phyloP scores from a whole-genome alignment of 1,140 invertebrate species.

The Nebria ingens region DNA sequence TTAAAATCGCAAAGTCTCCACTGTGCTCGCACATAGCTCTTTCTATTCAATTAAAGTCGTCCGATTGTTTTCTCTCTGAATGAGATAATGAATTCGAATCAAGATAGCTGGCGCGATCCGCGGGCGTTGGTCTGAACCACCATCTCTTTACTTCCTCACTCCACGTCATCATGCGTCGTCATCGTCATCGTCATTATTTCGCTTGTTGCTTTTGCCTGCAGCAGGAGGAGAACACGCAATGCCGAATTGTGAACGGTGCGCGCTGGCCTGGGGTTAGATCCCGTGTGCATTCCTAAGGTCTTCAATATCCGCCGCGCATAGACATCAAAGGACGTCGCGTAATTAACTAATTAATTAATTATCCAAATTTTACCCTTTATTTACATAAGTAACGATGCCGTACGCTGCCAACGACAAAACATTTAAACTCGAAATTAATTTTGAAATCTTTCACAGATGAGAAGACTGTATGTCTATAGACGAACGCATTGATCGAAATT shows the following conservation, averaged over 20 bases:
- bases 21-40: background rate
- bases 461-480: no score
- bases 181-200: background rate
- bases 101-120: background rate
- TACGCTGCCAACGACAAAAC: background rate
- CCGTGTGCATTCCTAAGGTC: background rate
- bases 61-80: background rate
- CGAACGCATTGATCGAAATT: no score
- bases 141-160: background rate
- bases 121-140: background rate
- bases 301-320: background rate
- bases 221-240: background rate
- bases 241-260: background rate
- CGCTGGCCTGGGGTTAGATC: background rate
- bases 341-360: slow-evolving; percentile 10
- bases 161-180: background rate
- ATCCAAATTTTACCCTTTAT: slow-evolving; percentile 1
- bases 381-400: background rate
- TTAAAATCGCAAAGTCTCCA: background rate
- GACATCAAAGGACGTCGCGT: background rate
- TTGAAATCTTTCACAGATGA: no score
- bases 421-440: slow-evolving; percentile 4
- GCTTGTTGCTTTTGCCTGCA: no score
- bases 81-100: background rate
- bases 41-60: background rate